These are phyloP conservation scores for Tragelaphus buxtoni DNA, from an alignment of 2,113 vertebrate species.

Conservation along the genomic window DNA sequence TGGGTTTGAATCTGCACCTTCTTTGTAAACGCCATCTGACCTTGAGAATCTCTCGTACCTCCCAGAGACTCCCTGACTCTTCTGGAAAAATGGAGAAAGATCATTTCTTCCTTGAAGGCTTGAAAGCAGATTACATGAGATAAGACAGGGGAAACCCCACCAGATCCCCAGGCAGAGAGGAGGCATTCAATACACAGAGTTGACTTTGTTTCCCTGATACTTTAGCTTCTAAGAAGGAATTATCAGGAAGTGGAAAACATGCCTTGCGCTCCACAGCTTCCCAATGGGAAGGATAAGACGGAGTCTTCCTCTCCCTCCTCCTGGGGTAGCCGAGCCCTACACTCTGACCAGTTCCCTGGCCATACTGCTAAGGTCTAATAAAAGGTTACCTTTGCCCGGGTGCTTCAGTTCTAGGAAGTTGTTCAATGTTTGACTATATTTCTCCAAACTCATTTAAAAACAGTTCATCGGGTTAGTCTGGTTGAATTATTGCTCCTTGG, in stretches of 20 bases:
- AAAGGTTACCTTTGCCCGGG: conserved; percentile 56
- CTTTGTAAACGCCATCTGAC: background rate
- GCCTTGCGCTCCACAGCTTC: background rate
- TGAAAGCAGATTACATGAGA: background rate
- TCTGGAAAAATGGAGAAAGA: background rate
- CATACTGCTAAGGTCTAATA: conserved; percentile 17
- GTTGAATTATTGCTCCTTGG: conserved; percentile 73
- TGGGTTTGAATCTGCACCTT: background rate
- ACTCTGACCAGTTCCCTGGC: background rate
- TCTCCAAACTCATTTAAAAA: conserved; percentile 64
- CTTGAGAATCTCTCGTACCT: background rate
- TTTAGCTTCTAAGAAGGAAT: background rate
- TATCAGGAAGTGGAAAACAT: background rate
- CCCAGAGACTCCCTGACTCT: background rate
- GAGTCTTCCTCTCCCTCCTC: background rate
- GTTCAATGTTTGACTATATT: conserved; percentile 68
- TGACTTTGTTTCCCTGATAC: background rate
- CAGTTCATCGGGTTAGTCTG: conserved; percentile 62
- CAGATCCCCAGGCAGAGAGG: background rate
- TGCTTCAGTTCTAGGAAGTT: conserved; percentile 59
- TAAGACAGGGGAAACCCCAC: background rate
- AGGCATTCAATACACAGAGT: background rate
- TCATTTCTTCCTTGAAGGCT: background rate
- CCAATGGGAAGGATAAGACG: background rate
- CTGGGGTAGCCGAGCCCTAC: background rate